phyloP scores from a whole-genome alignment of 2,888 invertebrate species.

The Strigamia maritima region DNA sequence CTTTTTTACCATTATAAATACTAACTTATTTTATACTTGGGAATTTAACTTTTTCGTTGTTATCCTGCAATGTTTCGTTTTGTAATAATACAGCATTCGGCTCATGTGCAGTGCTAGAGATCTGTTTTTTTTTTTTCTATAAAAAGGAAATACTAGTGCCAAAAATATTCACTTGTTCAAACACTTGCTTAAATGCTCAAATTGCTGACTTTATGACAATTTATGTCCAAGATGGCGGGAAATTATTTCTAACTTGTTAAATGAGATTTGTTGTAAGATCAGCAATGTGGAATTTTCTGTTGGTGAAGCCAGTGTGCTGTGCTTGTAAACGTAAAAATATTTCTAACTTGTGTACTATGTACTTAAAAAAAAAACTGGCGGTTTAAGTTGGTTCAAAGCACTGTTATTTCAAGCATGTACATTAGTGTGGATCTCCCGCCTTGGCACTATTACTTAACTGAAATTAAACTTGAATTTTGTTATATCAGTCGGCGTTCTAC shows the following conservation, averaged over 20 bases:
- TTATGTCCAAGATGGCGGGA: not conserved
- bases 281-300: conserved; percentile 9
- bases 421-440: conserved; percentile 30
- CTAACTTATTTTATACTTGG: conserved; percentile 34
- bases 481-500: not conserved
- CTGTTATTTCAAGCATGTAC: conserved; percentile 32
- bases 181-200: conserved; percentile 21
- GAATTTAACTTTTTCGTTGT: conserved; percentile 22
- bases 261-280: conserved; percentile 19
- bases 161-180: conserved; percentile 21
- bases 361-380: not conserved
- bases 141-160: conserved; percentile 2
- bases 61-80: conserved; percentile 32
- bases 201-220: conserved; percentile 17
- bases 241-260: not conserved
- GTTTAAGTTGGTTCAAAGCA: conserved; percentile 28
- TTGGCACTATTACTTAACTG: conserved; percentile 12
- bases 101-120: not conserved
- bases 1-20: conserved; percentile 12
- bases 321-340: conserved; percentile 27
- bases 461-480: conserved; percentile 28
- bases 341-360: conserved; percentile 19
- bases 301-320: conserved; percentile 13
- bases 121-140: not conserved
- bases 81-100: conserved; percentile 23